A percentile compares a stretch with the other conserved stretches of the same genome.
Evolutionary conservation across 2,888 invertebrate species (phyloP).

Genomic region (Calameuta filiformis): DNA sequence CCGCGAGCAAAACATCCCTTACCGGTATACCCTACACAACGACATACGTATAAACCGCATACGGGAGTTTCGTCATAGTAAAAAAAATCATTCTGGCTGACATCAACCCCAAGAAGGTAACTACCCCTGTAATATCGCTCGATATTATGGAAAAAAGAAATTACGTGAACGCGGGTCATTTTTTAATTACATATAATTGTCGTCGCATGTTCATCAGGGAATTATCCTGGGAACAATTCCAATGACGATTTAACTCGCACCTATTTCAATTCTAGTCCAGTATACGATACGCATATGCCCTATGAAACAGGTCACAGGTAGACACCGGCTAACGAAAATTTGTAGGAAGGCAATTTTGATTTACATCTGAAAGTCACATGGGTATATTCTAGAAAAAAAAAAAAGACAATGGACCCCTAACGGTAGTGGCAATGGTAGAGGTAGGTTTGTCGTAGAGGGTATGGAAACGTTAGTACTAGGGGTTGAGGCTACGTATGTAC

Average conservation of each 20-base stretch:
- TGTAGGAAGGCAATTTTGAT: background rate
- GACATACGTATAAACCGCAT: background rate
- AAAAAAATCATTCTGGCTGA: background rate
- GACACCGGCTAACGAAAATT: background rate
- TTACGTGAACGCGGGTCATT: background rate
- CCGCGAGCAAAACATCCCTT: background rate
- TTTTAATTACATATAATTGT: background rate
- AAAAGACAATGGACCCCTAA: background rate
- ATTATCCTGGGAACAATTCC: background rate
- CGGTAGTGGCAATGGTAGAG: background rate
- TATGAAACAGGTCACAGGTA: background rate
- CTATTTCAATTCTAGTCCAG: too few species aligned
- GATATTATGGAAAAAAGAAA: background rate
- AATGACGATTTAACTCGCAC: background rate
- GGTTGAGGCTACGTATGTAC: background rate
- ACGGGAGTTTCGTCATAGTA: background rate
- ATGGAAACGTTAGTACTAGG: background rate
- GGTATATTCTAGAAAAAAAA: background rate
- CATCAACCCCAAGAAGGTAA: background rate
- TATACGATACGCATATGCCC: background rate
- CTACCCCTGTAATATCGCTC: background rate
- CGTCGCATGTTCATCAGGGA: background rate
- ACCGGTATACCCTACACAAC: background rate
- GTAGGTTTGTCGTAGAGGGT: background rate
- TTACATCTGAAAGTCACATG: background rate